These are phyloP conservation scores for Oncorhynchus masou DNA, from an alignment of 2,113 vertebrate genomes.

Conservation along the genomic window DNA sequence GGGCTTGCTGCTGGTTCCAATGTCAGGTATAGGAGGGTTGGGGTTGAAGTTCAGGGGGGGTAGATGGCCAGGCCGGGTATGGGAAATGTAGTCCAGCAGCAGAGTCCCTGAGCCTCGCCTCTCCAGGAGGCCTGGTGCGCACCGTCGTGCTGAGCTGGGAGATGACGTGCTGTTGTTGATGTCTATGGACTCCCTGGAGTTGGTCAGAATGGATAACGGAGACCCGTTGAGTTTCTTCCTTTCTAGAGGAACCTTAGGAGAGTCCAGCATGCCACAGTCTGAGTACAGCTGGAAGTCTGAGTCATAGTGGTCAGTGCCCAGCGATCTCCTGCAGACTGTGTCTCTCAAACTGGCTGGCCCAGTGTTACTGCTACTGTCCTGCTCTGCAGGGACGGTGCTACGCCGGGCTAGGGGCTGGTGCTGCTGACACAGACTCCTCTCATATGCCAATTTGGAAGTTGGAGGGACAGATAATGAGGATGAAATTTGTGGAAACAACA, in stretches of 20 bases:
- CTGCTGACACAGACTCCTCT: slow-evolving; percentile 66
- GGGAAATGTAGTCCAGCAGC: slow-evolving; percentile 83
- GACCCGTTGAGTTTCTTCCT: slow-evolving; percentile 78
- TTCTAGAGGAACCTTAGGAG: slow-evolving; percentile 71
- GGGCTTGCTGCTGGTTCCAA: slow-evolving; percentile 75
- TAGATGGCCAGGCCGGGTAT: slow-evolving; percentile 81
- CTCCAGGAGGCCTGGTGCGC: slow-evolving; percentile 75
- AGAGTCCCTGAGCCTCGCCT: slow-evolving; percentile 85
- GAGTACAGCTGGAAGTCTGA: slow-evolving; percentile 74
- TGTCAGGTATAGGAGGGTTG: slow-evolving; percentile 82
- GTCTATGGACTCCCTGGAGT: slow-evolving; percentile 79
- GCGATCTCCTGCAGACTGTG: slow-evolving; percentile 56
- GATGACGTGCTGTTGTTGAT: slow-evolving; percentile 67
- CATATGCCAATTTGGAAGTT: slow-evolving; percentile 71
- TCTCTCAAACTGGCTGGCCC: slow-evolving; percentile 64
- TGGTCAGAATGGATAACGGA: slow-evolving; percentile 72
- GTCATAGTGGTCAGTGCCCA: slow-evolving; percentile 74
- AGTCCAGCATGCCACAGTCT: slow-evolving; percentile 67
- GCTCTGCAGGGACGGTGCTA: slow-evolving; percentile 72
- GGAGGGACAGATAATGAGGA: slow-evolving; percentile 60
- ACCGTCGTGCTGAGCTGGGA: slow-evolving; percentile 55
- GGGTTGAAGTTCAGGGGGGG: slow-evolving; percentile 85
- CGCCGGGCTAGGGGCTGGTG: slow-evolving; percentile 74
- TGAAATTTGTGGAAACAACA: slow-evolving; percentile 71
- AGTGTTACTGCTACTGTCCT: slow-evolving; percentile 49